Conservation (phyloP, 2,113 vertebrate genomes). For the Phycodurus eques region DNA sequence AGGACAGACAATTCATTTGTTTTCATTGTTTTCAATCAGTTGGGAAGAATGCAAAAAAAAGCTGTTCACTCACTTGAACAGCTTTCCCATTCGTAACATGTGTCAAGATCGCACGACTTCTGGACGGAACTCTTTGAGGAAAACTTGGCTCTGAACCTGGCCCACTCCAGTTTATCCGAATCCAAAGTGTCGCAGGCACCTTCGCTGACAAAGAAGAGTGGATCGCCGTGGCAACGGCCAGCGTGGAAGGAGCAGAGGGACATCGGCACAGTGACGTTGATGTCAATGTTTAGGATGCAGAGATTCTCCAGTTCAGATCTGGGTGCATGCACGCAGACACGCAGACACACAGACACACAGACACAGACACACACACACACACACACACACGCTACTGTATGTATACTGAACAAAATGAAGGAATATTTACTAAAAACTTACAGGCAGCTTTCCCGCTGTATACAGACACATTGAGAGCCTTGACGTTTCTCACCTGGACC, state of each 20-base stretch:
- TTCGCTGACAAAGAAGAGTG: slow-evolving; percentile 75
- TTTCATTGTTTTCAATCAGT: background rate
- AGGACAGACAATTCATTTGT: background rate
- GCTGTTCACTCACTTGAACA: slow-evolving; percentile 77
- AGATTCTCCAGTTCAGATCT: slow-evolving; percentile 75
- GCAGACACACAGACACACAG: slow-evolving; percentile 7
- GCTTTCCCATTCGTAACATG: slow-evolving; percentile 89
- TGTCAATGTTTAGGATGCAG: slow-evolving; percentile 75
- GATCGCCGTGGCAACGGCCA: slow-evolving; percentile 76
- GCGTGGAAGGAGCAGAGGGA: slow-evolving; percentile 79
- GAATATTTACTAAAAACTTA: slow-evolving; percentile 53
- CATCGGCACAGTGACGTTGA: slow-evolving; percentile 67
- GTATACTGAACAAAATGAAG: background rate
- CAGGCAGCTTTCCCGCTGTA: slow-evolving; percentile 80
- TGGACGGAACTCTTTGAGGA: slow-evolving; percentile 75
- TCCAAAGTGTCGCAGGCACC: slow-evolving; percentile 66
- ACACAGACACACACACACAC: slow-evolving; percentile 6
- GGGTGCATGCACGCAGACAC: slow-evolving; percentile 5
- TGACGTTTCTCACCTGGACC: slow-evolving; percentile 73
- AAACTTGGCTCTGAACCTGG: slow-evolving; percentile 76
- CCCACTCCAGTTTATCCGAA: slow-evolving; percentile 71
- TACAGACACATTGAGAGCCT: slow-evolving; percentile 78
- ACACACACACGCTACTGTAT: background rate
- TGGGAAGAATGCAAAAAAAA: background rate
- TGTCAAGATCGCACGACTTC: slow-evolving; percentile 78